phyloP scores from a whole-genome alignment of 2,888 invertebrate genomes.

The Hesperia comma region DNA sequence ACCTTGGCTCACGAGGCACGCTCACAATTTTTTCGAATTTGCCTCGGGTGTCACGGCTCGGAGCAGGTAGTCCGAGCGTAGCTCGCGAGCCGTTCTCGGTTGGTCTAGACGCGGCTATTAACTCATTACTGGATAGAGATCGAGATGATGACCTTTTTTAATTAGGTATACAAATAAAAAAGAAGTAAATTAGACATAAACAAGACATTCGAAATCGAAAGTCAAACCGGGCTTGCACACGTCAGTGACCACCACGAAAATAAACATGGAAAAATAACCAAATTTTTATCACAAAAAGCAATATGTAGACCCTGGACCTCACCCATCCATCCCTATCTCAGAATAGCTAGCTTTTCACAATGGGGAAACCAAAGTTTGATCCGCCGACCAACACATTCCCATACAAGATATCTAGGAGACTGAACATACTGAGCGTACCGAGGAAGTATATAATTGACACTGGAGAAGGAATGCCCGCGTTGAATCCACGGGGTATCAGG shows the following conservation, averaged over 20 bases:
- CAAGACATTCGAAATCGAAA: constrained; percentile 32
- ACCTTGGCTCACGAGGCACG: too few species aligned
- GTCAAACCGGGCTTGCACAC: constrained; percentile 17
- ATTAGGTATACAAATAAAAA: constrained; percentile 1
- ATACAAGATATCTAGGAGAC: constrained; percentile 60
- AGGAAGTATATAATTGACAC: constrained; percentile 54
- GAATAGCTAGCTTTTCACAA: constrained; percentile 53
- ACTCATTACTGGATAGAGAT: too few species aligned
- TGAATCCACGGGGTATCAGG: constrained; percentile 58
- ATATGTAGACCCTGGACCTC: constrained; percentile 44
- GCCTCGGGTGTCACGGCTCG: too few species aligned
- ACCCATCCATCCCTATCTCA: constrained; percentile 46
- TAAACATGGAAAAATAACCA: constrained; percentile 45
- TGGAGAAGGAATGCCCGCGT: constrained; percentile 61
- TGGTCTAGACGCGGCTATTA: too few species aligned
- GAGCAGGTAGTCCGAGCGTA: too few species aligned
- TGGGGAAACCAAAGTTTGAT: constrained; percentile 63
- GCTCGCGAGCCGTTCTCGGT: too few species aligned
- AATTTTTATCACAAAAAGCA: constrained; percentile 43
- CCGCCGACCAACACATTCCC: constrained; percentile 60
- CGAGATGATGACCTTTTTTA: not conserved
- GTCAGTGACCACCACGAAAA: constrained; percentile 31
- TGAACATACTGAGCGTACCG: constrained; percentile 64
- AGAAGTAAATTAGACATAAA: constrained; percentile 43
- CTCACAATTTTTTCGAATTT: too few species aligned